Base-by-base conservation (phyloP, 2,113 vertebrate genomes). In the Megalops atlanticus region DNA sequence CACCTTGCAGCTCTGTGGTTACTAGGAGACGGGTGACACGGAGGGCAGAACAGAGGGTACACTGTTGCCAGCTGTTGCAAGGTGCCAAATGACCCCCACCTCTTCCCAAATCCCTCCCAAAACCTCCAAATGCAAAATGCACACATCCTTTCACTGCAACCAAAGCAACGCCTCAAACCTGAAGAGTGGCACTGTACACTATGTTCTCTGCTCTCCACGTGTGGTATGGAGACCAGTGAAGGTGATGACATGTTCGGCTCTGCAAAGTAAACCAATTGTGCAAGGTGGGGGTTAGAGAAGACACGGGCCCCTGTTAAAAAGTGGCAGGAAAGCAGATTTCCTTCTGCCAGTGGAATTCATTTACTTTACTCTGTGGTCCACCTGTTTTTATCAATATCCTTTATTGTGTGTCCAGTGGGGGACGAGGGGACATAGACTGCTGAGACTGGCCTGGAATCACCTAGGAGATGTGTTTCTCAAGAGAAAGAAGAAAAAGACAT, bases 61-160 rank as follows among this genome's bases (percentile, higher is more conserved):
- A 78, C 79, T 85, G 87, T 78, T 81, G 81, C 84, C 85, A 83
- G 81, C 85, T 86, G 85, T 83, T 84, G 84, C 70, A 73, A 69
- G 80, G 64, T 86, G 84, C 82, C 83, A 88, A 80, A 81, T 70
- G 77, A 35, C 39, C 33, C 74, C 43, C 0, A 15, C 41, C 31
- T 31, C 41, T 54, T 15, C 7, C 40, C 43, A n/a, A n/a, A n/a
- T 47, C 54, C 43, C 76, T 68, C 47, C 16, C 12, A 72, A n/a
- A 81, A 43, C 0, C 5, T 10, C n/a, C n/a, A 64, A 71, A 10
- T n/a, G 6, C 45, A 80, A 69, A 80, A 84, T 41, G 41, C 64
- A 83, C 80, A 85, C 80, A 80, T 36, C 82, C 43, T 86, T 76
- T 82, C 72, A 81, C 54, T 76, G 80, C 85, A 81, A 80, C 81